Evolutionary conservation across 2,113 vertebrate species (phyloP).

Genomic region (Brachirus orientalis): DNA sequence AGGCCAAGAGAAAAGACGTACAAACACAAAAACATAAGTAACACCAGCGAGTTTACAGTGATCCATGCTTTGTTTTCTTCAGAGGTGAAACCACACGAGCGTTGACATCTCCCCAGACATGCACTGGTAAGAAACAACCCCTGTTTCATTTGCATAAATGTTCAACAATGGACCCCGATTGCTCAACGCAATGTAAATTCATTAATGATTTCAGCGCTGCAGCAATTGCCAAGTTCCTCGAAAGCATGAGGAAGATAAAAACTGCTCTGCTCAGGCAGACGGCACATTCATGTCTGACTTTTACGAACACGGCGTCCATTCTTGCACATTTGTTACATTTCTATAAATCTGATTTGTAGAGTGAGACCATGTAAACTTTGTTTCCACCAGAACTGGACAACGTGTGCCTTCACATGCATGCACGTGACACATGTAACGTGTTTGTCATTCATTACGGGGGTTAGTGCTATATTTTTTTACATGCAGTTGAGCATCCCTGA

Average conservation of each 20-base stretch:
- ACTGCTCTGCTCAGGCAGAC: slow-evolving; percentile 35
- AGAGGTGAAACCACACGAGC: slow-evolving; percentile 56
- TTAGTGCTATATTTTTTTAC: slow-evolving; percentile 10
- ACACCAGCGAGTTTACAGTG: slow-evolving; percentile 23
- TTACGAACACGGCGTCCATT: too few relatives aligned
- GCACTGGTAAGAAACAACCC: slow-evolving; percentile 68
- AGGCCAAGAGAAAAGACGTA: not conserved
- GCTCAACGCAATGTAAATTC: slow-evolving; percentile 46
- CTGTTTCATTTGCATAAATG: slow-evolving; percentile 68
- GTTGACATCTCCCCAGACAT: slow-evolving; percentile 72
- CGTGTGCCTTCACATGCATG: slow-evolving; percentile 19
- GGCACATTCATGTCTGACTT: slow-evolving; percentile 21
- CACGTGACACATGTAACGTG: not conserved
- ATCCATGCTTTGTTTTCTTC: slow-evolving; percentile 58
- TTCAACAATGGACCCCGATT: slow-evolving; percentile 64
- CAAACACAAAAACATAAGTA: not conserved
- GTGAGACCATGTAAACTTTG: not conserved
- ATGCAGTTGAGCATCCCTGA: slow-evolving; percentile 57
- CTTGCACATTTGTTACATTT: slow-evolving; percentile 5
- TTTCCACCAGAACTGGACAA: not conserved
- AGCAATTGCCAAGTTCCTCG: slow-evolving; percentile 21
- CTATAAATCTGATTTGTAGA: not conserved
- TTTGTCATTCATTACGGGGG: not conserved
- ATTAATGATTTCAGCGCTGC: slow-evolving; percentile 49
- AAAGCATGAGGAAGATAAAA: slow-evolving; percentile 35